Evolutionary conservation across 2,797 vertebrate genomes (phyloP).

Genomic region (Lithobates sylvaticus): DNA sequence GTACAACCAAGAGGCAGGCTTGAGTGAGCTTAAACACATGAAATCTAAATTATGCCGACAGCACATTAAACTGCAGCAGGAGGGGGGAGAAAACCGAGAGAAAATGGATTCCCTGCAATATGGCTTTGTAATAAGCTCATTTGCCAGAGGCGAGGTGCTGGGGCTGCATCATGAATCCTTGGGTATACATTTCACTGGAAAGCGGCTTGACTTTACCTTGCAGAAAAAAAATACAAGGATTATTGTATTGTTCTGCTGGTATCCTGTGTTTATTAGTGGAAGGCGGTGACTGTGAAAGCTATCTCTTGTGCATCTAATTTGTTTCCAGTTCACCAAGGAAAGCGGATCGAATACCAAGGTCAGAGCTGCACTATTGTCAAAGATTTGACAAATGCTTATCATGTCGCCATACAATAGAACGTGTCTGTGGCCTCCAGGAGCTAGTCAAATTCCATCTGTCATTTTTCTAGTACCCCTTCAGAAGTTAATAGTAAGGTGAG

Average conservation of each 20-base stretch:
- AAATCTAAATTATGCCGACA: slow-evolving; percentile 83
- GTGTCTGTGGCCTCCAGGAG: background rate
- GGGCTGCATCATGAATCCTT: slow-evolving; percentile 65
- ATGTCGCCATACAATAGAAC: background rate
- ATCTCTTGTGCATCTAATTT: background rate
- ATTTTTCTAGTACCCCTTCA: background rate
- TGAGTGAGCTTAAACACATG: slow-evolving; percentile 80
- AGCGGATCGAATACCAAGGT: background rate
- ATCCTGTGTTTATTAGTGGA: background rate
- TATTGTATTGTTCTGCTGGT: background rate
- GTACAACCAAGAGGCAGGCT: slow-evolving; percentile 78
- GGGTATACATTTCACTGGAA: slow-evolving; percentile 63
- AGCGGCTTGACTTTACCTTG: background rate
- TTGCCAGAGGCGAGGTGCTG: slow-evolving; percentile 71
- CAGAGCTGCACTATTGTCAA: background rate
- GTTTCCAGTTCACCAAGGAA: slow-evolving; percentile 6
- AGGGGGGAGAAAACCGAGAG: slow-evolving; percentile 67
- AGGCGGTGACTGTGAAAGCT: background rate
- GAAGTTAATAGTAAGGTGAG: background rate
- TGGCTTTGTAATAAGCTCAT: slow-evolving; percentile 76
- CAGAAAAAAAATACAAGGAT: background rate
- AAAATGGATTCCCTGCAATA: slow-evolving; percentile 79
- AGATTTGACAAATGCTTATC: background rate
- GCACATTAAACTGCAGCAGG: slow-evolving; percentile 79
- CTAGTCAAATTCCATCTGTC: background rate